Evolutionary conservation across 2,888 invertebrate species (phyloP).

Genomic region (Andrena hattorfiana): DNA sequence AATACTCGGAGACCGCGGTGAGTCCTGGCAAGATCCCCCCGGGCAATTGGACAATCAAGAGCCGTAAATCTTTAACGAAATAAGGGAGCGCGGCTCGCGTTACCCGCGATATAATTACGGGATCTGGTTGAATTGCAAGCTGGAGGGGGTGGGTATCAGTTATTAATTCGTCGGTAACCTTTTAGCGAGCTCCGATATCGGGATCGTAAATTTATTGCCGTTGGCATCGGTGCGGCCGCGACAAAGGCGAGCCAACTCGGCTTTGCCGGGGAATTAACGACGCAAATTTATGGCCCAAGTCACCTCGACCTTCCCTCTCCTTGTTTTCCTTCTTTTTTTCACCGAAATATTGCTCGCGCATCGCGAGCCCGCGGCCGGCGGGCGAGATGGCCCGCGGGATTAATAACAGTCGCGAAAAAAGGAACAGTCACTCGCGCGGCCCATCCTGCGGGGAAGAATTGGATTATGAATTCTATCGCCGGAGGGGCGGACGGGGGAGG

Average conservation of each 20-base stretch:
- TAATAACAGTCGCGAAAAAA: conserved; percentile 47
- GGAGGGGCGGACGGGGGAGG: background rate
- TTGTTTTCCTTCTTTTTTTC: background rate
- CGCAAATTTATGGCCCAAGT: conserved; percentile 46
- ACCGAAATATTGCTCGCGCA: conserved; percentile 25
- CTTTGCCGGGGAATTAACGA: conserved; percentile 50
- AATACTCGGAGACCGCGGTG: background rate
- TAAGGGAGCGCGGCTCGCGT: conserved; percentile 14
- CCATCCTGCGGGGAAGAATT: conserved; percentile 25
- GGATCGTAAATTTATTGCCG: conserved; percentile 58
- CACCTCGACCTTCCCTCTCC: background rate
- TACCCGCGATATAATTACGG: conserved; percentile 39
- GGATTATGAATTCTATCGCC: conserved; percentile 30
- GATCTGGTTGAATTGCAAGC: conserved; percentile 15
- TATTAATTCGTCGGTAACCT: conserved; percentile 57
- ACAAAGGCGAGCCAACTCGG: conserved; percentile 50
- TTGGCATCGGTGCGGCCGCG: conserved; percentile 4
- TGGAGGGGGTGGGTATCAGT: conserved; percentile 18
- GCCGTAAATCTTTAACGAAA: conserved; percentile 17
- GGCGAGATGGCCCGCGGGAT: conserved; percentile 21
- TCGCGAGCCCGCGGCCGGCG: background rate
- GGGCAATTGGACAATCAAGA: conserved; percentile 5
- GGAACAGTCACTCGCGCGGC: conserved; percentile 11
- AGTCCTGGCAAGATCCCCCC: background rate
- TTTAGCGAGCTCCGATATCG: conserved; percentile 46